Conservation (phyloP, 2,888 invertebrate genomes). For the Colletes collaris region DNA sequence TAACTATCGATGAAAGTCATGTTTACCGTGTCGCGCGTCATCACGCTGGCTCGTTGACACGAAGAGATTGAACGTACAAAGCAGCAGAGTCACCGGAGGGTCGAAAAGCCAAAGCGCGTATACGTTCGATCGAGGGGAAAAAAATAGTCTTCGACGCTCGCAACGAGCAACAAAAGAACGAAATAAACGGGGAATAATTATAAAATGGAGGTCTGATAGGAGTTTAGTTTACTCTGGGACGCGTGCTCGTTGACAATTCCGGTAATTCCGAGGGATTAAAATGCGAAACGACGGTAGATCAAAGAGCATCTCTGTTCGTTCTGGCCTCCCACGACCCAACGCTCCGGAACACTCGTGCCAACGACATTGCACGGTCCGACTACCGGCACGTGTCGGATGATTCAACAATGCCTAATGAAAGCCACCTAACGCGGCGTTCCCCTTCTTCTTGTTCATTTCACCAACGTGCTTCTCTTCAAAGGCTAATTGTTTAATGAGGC, state of each 20-base stretch:
- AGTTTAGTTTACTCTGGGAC: slow-evolving; percentile 49
- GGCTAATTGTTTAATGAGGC: slow-evolving; percentile 81
- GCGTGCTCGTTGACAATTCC: slow-evolving; percentile 42
- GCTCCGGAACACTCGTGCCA: slow-evolving; percentile 31
- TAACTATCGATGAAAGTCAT: slow-evolving; percentile 54
- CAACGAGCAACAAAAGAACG: too few relatives aligned
- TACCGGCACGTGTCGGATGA: slow-evolving; percentile 76
- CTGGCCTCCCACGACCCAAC: slow-evolving; percentile 34
- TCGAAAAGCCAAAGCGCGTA: slow-evolving; percentile 7
- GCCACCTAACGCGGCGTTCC: slow-evolving; percentile 72
- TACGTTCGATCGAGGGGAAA: neutral
- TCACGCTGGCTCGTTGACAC: slow-evolving; percentile 52
- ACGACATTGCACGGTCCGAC: slow-evolving; percentile 46
- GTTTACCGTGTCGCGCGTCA: slow-evolving; percentile 57
- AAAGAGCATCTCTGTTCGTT: slow-evolving; percentile 59
- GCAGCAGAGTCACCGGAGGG: slow-evolving; percentile 39
- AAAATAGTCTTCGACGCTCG: slow-evolving; percentile 4
- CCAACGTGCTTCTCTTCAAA: slow-evolving; percentile 71
- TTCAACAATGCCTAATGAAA: slow-evolving; percentile 77
- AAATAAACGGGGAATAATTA: slow-evolving; percentile 2
- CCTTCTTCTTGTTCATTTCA: slow-evolving; percentile 58
- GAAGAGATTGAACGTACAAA: slow-evolving; percentile 72
- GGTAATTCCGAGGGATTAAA: slow-evolving; percentile 56
- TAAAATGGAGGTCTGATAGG: slow-evolving; percentile 10
- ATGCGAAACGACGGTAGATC: slow-evolving; percentile 59